Evolutionary conservation across 2,113 vertebrate species (phyloP).

Genomic region (Emydura subglobosa): DNA sequence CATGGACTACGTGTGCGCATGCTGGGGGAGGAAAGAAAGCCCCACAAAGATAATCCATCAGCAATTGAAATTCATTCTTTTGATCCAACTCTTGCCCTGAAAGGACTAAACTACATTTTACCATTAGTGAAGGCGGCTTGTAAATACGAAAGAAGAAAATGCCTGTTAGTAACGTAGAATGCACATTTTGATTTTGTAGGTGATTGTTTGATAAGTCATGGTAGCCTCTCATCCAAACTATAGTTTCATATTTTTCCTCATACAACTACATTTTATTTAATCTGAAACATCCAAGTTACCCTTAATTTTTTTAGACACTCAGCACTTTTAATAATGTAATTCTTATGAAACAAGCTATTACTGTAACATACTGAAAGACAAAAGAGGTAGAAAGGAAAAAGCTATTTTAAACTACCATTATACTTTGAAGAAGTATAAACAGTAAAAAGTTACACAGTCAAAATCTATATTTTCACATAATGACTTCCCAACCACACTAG

Average conservation of each 20-base stretch:
- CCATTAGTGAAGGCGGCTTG: background rate
- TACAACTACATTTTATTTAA: slow-evolving; percentile 24
- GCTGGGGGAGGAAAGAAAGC: background rate
- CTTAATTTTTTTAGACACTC: slow-evolving; percentile 42
- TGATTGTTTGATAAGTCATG: background rate
- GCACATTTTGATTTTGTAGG: background rate
- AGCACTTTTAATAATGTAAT: background rate
- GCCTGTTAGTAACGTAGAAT: background rate
- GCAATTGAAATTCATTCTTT: background rate
- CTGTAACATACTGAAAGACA: slow-evolving; percentile 27
- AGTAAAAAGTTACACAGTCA: background rate
- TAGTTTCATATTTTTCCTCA: background rate
- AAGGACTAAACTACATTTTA: background rate
- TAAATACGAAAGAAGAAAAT: background rate
- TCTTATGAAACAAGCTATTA: slow-evolving; percentile 29
- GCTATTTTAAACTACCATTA: slow-evolving; percentile 1
- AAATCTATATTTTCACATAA: slow-evolving; percentile 5
- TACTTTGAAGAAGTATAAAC: slow-evolving; percentile 18
- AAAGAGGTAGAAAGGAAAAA: slow-evolving; percentile 5
- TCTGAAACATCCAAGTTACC: slow-evolving; percentile 7
- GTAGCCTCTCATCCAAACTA: background rate
- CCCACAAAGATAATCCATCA: background rate
- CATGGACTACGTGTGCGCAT: too few species aligned
- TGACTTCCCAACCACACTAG: background rate
- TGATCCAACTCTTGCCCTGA: background rate